phyloP scores from a whole-genome alignment of 2,888 invertebrate species.

The Julus scandinavius region DNA sequence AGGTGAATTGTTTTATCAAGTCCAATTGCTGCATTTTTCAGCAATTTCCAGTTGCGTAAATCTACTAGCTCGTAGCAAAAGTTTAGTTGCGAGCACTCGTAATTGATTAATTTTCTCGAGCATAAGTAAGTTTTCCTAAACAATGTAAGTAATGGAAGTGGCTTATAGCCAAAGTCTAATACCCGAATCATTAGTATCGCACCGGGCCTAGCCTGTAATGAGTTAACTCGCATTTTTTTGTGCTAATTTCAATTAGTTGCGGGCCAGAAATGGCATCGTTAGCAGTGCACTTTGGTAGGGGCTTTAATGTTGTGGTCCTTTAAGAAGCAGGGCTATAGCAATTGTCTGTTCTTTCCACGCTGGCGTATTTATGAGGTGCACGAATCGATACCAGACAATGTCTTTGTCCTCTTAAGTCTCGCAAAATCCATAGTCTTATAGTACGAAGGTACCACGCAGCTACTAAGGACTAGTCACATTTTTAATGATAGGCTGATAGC shows the following conservation, averaged over 20 bases:
- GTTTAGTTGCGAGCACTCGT: neutral
- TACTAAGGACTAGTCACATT: constrained; percentile 1
- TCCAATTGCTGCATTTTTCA: no score
- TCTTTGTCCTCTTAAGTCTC: constrained; percentile 51
- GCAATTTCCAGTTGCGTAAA: neutral
- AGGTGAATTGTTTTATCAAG: no score
- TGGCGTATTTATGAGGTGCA: constrained; percentile 27
- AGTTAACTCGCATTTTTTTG: constrained; percentile 36
- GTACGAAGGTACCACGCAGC: neutral
- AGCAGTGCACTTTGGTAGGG: neutral
- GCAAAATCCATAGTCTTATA: constrained; percentile 43
- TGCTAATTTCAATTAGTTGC: constrained; percentile 36
- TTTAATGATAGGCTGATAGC: constrained; percentile 20
- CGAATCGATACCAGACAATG: constrained; percentile 49
- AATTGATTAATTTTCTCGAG: neutral
- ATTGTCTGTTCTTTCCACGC: neutral
- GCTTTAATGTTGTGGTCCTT: constrained; percentile 14
- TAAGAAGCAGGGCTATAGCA: constrained; percentile 16
- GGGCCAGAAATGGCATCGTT: constrained; percentile 11
- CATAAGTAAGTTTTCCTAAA: neutral
- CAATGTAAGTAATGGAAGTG: neutral
- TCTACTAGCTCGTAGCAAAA: neutral
- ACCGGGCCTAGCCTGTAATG: neutral
- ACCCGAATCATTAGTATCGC: neutral
- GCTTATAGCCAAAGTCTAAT: neutral